Conservation (phyloP, 2,888 invertebrate species). For the Drosophila engyochracea region DNA sequence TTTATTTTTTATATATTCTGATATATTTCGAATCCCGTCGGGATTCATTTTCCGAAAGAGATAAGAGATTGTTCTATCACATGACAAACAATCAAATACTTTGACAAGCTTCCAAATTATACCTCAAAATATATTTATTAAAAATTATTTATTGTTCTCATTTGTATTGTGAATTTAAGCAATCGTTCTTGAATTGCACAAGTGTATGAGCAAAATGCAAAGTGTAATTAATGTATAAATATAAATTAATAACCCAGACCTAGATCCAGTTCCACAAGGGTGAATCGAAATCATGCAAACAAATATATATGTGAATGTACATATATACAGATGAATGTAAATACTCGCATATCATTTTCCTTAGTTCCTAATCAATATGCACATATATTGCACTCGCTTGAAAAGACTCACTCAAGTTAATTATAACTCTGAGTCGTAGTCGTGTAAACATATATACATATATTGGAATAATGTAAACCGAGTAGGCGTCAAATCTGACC, state of each 20-base stretch:
- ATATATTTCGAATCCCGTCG: background rate
- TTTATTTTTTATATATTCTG: background rate
- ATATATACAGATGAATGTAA: background rate
- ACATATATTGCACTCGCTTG: slow-evolving; percentile 59
- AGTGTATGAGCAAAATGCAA: slow-evolving; percentile 12
- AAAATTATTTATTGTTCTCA: background rate
- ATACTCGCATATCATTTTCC: slow-evolving; percentile 21
- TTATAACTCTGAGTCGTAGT: slow-evolving; percentile 35
- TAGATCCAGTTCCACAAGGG: slow-evolving; percentile 23
- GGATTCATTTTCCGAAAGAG: no score
- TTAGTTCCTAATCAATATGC: slow-evolving; percentile 62
- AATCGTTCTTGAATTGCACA: background rate
- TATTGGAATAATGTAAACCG: slow-evolving; percentile 46
- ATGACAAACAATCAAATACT: background rate
- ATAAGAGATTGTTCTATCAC: background rate
- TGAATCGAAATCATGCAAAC: slow-evolving; percentile 13
- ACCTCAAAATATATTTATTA: background rate
- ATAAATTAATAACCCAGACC: slow-evolving; percentile 43
- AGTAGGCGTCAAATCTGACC: slow-evolving; percentile 24
- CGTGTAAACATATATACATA: slow-evolving; percentile 9
- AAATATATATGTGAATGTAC: background rate
- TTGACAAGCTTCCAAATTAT: background rate
- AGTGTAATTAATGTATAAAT: slow-evolving; percentile 15
- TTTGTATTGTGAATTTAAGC: background rate
- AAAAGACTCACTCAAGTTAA: slow-evolving; percentile 48